Conservation (phyloP, 2,113 vertebrate species). For the Catagonus wagneri region DNA sequence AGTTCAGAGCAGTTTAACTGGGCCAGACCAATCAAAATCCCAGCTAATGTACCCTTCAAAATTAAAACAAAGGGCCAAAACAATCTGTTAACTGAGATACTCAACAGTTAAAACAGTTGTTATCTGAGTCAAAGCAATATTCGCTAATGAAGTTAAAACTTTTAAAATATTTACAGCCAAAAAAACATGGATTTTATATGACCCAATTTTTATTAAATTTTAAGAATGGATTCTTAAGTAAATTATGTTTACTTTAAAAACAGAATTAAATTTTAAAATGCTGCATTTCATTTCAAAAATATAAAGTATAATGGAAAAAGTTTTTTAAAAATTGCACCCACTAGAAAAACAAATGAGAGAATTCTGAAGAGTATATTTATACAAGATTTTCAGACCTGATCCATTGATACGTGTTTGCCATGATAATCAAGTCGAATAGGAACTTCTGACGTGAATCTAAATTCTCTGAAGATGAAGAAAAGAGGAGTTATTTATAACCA, state of each 20-base stretch:
- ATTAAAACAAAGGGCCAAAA: neutral
- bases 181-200: neutral
- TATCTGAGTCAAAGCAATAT: neutral
- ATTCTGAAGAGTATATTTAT: neutral
- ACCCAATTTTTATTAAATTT: neutral
- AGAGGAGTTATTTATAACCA: conserved; percentile 1
- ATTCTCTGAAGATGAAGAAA: conserved; percentile 90
- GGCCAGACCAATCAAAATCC: conserved; percentile 97
- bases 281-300: neutral
- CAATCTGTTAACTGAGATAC: neutral
- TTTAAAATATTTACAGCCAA: conserved; percentile 34
- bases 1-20: conserved; percentile 98
- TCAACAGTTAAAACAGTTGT: neutral
- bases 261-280: conserved; percentile 37
- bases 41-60: conserved; percentile 96
- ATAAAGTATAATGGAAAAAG: neutral
- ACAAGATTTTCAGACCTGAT: conserved; percentile 88
- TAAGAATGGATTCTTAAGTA: neutral
- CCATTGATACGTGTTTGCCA: conserved; percentile 97
- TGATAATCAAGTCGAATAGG: conserved; percentile 98
- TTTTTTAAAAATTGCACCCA: neutral
- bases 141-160: conserved; percentile 34
- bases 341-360: neutral
- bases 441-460: conserved; percentile 98
- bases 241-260: conserved; percentile 52